Conservation (phyloP, 2,797 vertebrate species). For the Ceryle rudis region DNA sequence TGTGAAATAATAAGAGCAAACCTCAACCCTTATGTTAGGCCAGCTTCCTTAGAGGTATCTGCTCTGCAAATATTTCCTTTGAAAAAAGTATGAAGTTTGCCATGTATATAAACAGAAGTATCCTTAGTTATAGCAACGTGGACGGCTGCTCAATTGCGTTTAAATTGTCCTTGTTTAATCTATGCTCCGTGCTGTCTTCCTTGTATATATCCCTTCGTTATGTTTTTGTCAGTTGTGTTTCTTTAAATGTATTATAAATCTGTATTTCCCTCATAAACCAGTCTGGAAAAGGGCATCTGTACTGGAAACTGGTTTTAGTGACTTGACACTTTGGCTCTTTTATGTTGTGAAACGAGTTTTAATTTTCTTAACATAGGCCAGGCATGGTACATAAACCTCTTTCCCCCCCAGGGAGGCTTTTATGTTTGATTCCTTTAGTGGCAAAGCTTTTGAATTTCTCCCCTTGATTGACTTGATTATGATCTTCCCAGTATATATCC, state of each 20-base stretch:
- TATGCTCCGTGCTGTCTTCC: slow-evolving; percentile 11
- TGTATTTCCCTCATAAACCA: slow-evolving; percentile 76
- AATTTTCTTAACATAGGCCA: slow-evolving; percentile 79
- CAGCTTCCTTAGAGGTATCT: slow-evolving; percentile 5
- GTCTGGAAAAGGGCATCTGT: slow-evolving; percentile 72
- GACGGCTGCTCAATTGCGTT: neutral
- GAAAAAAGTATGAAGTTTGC: slow-evolving; percentile 22
- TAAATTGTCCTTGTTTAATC: slow-evolving; percentile 59
- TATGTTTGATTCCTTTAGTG: slow-evolving; percentile 72
- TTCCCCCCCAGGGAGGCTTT: slow-evolving; percentile 58
- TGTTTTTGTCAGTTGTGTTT: slow-evolving; percentile 57
- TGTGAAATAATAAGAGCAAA: neutral
- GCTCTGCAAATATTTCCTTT: slow-evolving; percentile 34
- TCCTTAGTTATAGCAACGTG: neutral
- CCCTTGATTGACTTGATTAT: slow-evolving; percentile 75
- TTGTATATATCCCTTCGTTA: slow-evolving; percentile 40
- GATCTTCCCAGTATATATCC: slow-evolving; percentile 65
- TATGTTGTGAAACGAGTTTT: slow-evolving; percentile 74
- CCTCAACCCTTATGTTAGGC: neutral
- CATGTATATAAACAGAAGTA: slow-evolving; percentile 19
- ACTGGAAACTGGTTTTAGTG: slow-evolving; percentile 74
- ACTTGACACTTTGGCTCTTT: slow-evolving; percentile 76
- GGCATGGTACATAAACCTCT: slow-evolving; percentile 75
- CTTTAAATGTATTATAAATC: slow-evolving; percentile 75
- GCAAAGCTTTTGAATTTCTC: slow-evolving; percentile 62